A percentile compares a stretch with the other conserved stretches of the same genome.
phyloP scores from a whole-genome alignment of 2,797 vertebrate genomes.

The Myotis findleyi region DNA sequence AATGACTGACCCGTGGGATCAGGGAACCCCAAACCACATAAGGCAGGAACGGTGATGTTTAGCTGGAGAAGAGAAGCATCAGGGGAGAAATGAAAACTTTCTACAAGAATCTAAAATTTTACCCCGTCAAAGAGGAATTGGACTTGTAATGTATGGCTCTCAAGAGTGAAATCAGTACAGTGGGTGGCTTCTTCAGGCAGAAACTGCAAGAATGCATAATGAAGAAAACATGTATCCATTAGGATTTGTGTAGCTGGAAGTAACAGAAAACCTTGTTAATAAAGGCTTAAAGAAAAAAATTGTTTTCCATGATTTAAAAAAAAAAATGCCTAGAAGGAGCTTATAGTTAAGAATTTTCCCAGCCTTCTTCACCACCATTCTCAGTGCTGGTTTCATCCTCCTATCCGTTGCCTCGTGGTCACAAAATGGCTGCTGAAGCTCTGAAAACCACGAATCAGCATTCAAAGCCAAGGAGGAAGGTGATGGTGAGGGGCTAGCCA shows the following conservation, averaged over 20 bases:
- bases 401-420: not conserved
- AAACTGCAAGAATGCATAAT: not conserved
- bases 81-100: not conserved
- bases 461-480: not conserved
- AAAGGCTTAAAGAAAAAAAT: not conserved
- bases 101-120: not conserved
- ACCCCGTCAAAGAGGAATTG: not conserved
- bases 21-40: not conserved
- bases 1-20: not conserved
- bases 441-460: not conserved
- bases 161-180: not conserved
- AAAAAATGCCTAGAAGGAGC: not conserved
- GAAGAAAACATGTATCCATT: constrained; percentile 24
- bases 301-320: not conserved
- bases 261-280: not conserved
- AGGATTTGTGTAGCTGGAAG: not conserved
- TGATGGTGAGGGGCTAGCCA: not conserved
- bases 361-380: not conserved
- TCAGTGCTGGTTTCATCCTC: not conserved
- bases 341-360: not conserved
- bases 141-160: not conserved
- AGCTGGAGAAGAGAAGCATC: not conserved
- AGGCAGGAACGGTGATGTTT: not conserved
- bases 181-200: not conserved
- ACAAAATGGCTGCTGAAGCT: constrained; percentile 20